A percentile compares a stretch with the other conserved stretches of the same genome.
phyloP scores from a whole-genome alignment of 1,140 invertebrate genomes.

The Semibalanus balanoides region DNA sequence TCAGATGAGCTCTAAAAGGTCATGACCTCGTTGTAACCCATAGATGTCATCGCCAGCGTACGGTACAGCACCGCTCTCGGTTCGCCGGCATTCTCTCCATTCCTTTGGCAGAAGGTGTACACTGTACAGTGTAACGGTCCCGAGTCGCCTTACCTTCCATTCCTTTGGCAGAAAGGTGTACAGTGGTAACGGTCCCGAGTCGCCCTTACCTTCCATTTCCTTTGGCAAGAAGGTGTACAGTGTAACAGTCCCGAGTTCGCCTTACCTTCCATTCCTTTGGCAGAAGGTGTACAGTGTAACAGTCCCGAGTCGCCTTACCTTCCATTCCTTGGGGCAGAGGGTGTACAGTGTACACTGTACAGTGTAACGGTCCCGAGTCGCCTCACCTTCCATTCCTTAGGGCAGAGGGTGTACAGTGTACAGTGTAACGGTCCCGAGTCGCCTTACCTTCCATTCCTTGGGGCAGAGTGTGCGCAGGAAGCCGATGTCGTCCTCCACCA shows the following conservation, averaged over 20 bases:
- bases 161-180: background rate
- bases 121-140: no score
- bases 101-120: background rate
- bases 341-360: background rate
- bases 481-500: constrained; percentile 58
- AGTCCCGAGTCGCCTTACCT: no score
- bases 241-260: no score
- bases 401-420: constrained; percentile 5
- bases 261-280: background rate
- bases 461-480: constrained; percentile 81
- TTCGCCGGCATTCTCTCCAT: no score
- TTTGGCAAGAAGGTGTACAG: background rate
- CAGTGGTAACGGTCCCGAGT: no score
- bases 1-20: no score
- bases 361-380: no score
- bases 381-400: background rate
- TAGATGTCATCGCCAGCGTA: no score
- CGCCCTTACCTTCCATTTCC: background rate
- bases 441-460: constrained; percentile 42
- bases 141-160: background rate
- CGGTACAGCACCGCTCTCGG: no score
- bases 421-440: constrained; percentile 22
- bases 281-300: background rate
- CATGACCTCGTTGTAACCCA: no score
- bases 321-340: background rate